Base-by-base conservation (phyloP, 2,113 vertebrate genomes). In the Neogale vison region DNA sequence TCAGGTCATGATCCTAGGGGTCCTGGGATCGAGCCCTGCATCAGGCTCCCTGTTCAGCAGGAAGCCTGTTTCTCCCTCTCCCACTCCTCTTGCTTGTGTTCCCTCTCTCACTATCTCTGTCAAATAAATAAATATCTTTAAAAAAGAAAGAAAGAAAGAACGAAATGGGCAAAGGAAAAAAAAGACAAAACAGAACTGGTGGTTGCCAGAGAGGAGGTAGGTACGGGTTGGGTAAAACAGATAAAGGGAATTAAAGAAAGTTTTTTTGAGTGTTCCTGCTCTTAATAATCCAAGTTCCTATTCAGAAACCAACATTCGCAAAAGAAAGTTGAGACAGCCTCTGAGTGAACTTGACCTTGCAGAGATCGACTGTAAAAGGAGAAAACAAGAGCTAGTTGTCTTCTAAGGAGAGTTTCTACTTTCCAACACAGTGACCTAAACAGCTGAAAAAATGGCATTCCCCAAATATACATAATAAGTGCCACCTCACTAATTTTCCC, bases 311-410 rank as follows among this genome's bases (percentile, higher is more conserved):
- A 83, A 77, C 76, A 86, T 65, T 95, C 83, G 89, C 31, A 88
- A 39, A 96, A 95, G 57, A 96, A 95, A 97, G 61, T 18, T 69
- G 47, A 94, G 65, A 96, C 4, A 39, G 24, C 74, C 67, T 93
- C 69, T 83, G 61, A 97, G 88, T 57, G 89, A 96, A 93, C 77
- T n/a, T 97, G 82, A 95, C 88, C 80, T 95, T 91, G 74, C 45
- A 93, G 65, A 91, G 50, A 88, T 7, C 59, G 80, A 39, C 47
- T 88, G 8, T 76, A 76, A 95, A 94, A 39, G 84, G 57, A 85
- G 26, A 96, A 52, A 92, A 96, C 74, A 95, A 79, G 61, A 91
- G n/a, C 29, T 71, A 65, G 42, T 5, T 92, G 76, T 95, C 85
- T 57, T 82, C 82, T 61, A 85, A 61, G 52, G 42, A 93, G 34